phyloP scores from a whole-genome alignment of 2,888 invertebrate species.

The Trissolcus brochymenae region DNA sequence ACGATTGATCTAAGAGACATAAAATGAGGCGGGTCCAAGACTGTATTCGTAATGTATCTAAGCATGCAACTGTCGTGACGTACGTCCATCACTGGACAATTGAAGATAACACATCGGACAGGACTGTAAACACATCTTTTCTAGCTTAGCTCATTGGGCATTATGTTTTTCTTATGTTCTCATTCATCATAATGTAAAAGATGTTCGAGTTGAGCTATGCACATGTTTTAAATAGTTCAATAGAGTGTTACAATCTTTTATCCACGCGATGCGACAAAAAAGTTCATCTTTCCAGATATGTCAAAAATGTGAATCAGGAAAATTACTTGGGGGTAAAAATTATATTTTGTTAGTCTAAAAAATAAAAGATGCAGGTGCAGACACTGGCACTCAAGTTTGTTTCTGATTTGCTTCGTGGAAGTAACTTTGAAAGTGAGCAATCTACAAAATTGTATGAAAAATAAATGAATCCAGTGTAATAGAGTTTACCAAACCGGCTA shows the following conservation, averaged over 20 bases:
- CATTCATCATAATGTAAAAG: conserved; percentile 11
- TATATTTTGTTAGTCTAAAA: background rate
- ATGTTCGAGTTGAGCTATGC: background rate
- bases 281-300: no score
- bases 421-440: conserved; percentile 39
- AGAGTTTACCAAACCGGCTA: conserved; percentile 28
- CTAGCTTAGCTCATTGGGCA: conserved; percentile 26
- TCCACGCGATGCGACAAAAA: no score
- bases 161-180: conserved; percentile 20
- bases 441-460: conserved; percentile 46
- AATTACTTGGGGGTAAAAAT: background rate
- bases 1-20: conserved; percentile 64
- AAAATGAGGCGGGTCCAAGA: conserved; percentile 62
- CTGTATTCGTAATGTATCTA: conserved; percentile 48
- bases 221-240: no score
- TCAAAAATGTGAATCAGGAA: no score
- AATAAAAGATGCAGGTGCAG: conserved; percentile 46
- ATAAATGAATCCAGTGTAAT: conserved; percentile 33
- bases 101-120: conserved; percentile 44
- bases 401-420: conserved; percentile 39
- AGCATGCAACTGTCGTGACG: conserved; percentile 59
- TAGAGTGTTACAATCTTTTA: no score
- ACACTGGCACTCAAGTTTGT: conserved; percentile 24
- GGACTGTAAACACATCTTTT: conserved; percentile 28
- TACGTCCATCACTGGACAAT: conserved; percentile 52